Conservation (phyloP, 2,797 vertebrate species). For the Glyptemys insculpta region DNA sequence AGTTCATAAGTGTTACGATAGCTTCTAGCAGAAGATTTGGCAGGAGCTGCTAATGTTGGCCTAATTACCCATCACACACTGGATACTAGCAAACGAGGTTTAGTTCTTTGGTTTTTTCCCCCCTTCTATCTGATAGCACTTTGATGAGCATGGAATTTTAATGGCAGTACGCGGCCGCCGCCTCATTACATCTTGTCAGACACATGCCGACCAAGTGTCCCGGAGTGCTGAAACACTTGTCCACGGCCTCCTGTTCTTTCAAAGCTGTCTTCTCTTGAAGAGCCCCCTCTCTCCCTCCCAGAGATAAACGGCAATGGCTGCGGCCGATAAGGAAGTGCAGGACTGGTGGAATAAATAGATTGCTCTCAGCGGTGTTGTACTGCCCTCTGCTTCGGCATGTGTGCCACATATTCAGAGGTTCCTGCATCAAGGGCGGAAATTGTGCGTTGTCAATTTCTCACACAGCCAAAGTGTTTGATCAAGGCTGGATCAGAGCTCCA, state of each 20-base stretch:
- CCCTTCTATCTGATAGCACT: background rate
- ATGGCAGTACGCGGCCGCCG: background rate
- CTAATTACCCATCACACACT: background rate
- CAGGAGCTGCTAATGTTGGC: background rate
- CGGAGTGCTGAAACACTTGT: rapidly evolving
- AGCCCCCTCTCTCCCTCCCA: background rate
- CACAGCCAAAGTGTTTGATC: background rate
- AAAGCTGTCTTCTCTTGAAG: background rate
- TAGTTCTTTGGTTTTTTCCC: background rate
- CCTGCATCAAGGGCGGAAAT: rapidly evolving
- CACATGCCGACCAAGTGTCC: background rate
- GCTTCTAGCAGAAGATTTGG: background rate
- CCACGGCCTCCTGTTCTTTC: background rate
- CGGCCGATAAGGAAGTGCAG: background rate
- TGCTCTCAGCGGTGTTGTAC: rapidly evolving
- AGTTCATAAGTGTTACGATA: too few species aligned
- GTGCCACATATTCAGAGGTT: background rate
- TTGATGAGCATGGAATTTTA: background rate
- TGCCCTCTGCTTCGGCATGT: background rate
- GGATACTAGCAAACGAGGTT: background rate
- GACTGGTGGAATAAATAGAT: background rate
- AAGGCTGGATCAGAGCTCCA: background rate
- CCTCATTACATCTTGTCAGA: background rate
- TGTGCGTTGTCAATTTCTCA: background rate
- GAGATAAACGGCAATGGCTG: background rate